phyloP scores from a whole-genome alignment of 2,113 vertebrate genomes.

The Nycticorax nycticorax region DNA sequence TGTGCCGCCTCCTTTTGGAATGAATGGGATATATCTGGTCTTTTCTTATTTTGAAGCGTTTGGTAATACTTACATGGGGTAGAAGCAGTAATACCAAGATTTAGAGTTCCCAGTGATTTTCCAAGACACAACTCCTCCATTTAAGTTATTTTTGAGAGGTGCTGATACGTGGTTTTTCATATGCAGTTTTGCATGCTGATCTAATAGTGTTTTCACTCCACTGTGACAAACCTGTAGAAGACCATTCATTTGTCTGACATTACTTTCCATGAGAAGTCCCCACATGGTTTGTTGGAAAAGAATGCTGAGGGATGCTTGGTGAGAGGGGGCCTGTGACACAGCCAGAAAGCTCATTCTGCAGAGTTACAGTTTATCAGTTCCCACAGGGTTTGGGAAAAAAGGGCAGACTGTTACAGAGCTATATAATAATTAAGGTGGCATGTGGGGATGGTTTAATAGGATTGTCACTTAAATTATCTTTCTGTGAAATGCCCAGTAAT shows the following conservation, averaged over 20 bases:
- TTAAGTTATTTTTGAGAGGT: background rate
- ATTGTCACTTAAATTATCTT: constrained; percentile 27
- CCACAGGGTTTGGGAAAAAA: constrained; percentile 2
- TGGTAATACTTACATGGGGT: background rate
- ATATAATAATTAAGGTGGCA: constrained; percentile 2
- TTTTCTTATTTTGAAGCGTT: background rate
- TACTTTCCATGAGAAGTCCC: background rate
- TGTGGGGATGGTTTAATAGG: constrained; percentile 11
- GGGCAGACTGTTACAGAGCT: background rate
- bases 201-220: background rate
- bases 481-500: background rate
- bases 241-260: background rate
- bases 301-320: background rate
- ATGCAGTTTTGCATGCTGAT: background rate
- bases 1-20: background rate
- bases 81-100: background rate
- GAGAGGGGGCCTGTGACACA: background rate
- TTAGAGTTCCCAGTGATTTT: background rate
- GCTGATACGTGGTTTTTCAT: background rate
- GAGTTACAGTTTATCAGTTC: background rate
- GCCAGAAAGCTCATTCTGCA: background rate
- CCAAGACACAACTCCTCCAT: background rate
- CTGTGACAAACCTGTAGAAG: background rate
- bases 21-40: background rate
- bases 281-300: background rate